Percentiles rank a stretch among this genome's conserved stretches.
phyloP scores from a whole-genome alignment of 2,888 invertebrate species.

The Argyresthia goedartella region DNA sequence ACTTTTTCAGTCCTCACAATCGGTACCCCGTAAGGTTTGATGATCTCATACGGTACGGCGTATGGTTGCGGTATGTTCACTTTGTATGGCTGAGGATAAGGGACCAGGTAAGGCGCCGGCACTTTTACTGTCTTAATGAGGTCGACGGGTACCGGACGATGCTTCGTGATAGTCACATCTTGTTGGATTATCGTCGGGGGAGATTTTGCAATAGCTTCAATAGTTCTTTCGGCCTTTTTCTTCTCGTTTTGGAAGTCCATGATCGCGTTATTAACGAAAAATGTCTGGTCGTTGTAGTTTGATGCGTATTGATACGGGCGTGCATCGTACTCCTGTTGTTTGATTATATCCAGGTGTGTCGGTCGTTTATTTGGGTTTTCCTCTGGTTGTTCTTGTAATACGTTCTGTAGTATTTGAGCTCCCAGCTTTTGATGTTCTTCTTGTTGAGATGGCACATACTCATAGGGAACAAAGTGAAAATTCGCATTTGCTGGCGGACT shows the following conservation, averaged over 20 bases:
- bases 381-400: neutral
- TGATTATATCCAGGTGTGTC: neutral
- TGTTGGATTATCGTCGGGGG: conserved; percentile 24
- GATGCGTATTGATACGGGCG: conserved; percentile 27
- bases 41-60: conserved; percentile 25
- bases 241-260: conserved; percentile 26
- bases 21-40: conserved; percentile 4
- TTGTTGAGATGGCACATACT: conserved; percentile 8
- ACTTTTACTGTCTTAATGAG: conserved; percentile 22
- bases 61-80: conserved; percentile 26
- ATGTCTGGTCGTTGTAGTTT: conserved; percentile 32
- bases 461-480: conserved; percentile 5
- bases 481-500: neutral
- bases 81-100: conserved; percentile 28
- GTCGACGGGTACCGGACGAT: conserved; percentile 18
- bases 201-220: conserved; percentile 28
- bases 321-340: neutral
- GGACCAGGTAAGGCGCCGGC: conserved; percentile 24
- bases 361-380: neutral
- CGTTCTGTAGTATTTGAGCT: conserved; percentile 8
- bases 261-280: conserved; percentile 31
- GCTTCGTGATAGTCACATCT: conserved; percentile 26
- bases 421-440: conserved; percentile 14
- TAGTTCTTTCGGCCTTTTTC: conserved; percentile 29
- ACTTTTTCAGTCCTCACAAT: conserved; percentile 22